Base-by-base conservation (phyloP, 1,140 invertebrate species). In the Dendrolimus punctatus region DNA sequence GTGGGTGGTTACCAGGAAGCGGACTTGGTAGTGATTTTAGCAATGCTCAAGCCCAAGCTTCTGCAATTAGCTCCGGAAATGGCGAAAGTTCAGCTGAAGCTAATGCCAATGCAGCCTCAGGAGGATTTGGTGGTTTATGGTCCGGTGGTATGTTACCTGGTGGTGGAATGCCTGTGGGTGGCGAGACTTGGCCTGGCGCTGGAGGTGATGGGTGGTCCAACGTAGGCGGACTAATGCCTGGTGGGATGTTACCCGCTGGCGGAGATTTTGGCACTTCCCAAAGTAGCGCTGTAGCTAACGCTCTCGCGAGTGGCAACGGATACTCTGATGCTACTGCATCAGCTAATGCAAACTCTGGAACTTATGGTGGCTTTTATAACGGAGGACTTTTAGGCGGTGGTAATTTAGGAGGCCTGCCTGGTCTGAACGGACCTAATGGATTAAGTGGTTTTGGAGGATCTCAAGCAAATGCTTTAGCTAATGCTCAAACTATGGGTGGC, bases 11-110 rank as follows among this genome's bases (percentile, higher is more conserved):
- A 23, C 23, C 23, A 23, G 23, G 23, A 23, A 23, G 23, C 23
- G 23, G 23, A 23, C 23, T 23, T 23, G 23, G 23, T 23, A 3
- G 23, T 23, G 23, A 23, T 23, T 23, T 23, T 23, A 23, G 23
- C 23, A 23, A 23, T 23, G 23, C 23, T 40, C 39, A 41, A 4
- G 59, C 68, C 6, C 60, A 58, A 39, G 56, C 62, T 36, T 50
- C 48, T 6, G 60, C 57, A 8, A 49, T 42, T n/a, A 58, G 54
- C 6, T 66, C 43, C 9, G 57, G 58, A 49, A 52, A 53, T 40
- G 58, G 62, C 7, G 61, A 53, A 6, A 39, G 56, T 37, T 51
- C 60, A 3, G 55, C 64, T 5, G 51, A 59, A 6, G 65, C 68
- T 10, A 38, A 45, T 46, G 51, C 51, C 2, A 46, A 46, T 46